Evolutionary conservation across 53 echinoderm and acorn worm genomes (phyloP).

Genomic region (Holothuria leucospilota): DNA sequence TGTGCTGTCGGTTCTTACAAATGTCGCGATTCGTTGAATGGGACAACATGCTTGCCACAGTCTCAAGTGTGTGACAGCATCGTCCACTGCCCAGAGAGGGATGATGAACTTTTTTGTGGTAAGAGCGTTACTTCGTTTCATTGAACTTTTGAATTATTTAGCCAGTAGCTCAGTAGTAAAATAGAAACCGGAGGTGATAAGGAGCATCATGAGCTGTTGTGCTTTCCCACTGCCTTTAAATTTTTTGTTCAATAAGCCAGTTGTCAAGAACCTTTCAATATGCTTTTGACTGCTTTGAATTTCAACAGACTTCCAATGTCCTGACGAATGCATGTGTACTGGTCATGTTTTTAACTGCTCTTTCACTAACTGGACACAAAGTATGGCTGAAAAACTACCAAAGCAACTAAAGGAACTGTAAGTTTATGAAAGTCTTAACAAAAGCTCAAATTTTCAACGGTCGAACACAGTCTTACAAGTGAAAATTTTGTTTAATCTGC

Average conservation of each 20-base stretch:
- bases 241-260: too few relatives aligned
- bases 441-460: too few relatives aligned
- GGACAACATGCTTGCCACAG: conserved; percentile 6
- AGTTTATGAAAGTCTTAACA: neutral
- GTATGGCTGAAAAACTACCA: neutral
- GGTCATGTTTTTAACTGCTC: conserved; percentile 1
- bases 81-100: neutral
- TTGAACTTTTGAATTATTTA: neutral
- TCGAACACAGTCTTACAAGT: too few relatives aligned
- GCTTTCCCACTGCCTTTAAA: too few relatives aligned
- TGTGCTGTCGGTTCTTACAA: conserved; percentile 19
- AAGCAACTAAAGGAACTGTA: conserved; percentile 3
- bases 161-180: neutral
- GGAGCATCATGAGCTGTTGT: too few relatives aligned
- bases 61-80: neutral
- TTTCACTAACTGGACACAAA: neutral
- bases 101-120: conserved; percentile 40
- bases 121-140: neutral
- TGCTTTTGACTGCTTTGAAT: too few relatives aligned
- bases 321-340: neutral
- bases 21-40: neutral
- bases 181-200: neutral
- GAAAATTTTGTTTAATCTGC: too few relatives aligned
- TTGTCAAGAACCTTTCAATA: too few relatives aligned
- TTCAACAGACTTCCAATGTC: neutral